A percentile compares a stretch with the other conserved stretches of the same genome.
phyloP scores from a whole-genome alignment of 1,140 invertebrate genomes.

The Homarus americanus region DNA sequence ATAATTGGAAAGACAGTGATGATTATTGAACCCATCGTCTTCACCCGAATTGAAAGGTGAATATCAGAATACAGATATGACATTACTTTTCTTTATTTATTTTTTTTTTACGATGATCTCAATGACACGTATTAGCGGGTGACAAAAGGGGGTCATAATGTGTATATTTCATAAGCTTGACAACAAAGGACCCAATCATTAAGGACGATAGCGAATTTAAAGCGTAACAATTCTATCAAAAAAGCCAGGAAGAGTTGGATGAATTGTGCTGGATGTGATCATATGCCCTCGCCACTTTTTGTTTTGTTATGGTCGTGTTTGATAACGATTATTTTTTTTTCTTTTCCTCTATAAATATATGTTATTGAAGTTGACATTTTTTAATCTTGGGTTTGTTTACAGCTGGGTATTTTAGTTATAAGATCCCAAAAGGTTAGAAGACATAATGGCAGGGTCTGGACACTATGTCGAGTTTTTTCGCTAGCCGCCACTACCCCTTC shows the following conservation, averaged over 20 bases:
- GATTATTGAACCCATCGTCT: neutral
- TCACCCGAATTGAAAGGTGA: neutral
- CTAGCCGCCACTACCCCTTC: too few species aligned
- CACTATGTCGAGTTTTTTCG: too few species aligned
- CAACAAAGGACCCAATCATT: slow-evolving; percentile 38
- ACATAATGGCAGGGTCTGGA: too few species aligned
- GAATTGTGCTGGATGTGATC: neutral
- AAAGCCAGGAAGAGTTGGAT: neutral
- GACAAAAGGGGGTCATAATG: slow-evolving; percentile 34
- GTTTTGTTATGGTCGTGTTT: too few species aligned
- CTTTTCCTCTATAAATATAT: neutral
- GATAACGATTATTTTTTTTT: neutral
- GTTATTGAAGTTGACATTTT: too few species aligned
- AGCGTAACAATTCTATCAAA: slow-evolving; percentile 37
- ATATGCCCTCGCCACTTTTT: neutral
- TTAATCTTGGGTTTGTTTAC: too few species aligned
- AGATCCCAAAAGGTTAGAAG: too few species aligned
- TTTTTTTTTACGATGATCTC: neutral
- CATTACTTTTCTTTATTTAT: too few species aligned
- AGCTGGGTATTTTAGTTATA: too few species aligned
- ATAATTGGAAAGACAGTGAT: too few species aligned
- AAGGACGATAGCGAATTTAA: slow-evolving; percentile 26
- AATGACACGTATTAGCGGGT: slow-evolving; percentile 38
- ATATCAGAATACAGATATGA: neutral
- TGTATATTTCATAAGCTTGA: slow-evolving; percentile 28